Conservation (phyloP, 2,113 vertebrate genomes). For the Strix aluco region DNA sequence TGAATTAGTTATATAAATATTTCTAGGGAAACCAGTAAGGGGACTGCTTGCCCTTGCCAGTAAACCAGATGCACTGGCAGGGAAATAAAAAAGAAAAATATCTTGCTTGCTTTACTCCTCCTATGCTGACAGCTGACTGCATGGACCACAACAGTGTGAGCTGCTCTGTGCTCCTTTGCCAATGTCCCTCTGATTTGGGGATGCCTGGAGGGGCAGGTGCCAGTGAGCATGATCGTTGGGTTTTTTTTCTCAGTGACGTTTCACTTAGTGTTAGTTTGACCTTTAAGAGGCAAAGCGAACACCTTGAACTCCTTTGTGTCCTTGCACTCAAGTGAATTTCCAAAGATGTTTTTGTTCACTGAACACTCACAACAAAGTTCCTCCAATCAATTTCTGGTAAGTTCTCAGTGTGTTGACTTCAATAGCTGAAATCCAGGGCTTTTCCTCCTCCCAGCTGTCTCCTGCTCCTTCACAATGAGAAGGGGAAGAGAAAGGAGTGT, state of each 20-base stretch:
- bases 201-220: neutral
- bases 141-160: rapidly evolving
- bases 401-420: neutral
- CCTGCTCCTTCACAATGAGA: neutral
- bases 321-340: neutral
- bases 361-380: neutral
- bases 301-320: neutral
- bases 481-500: neutral
- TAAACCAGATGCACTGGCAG: neutral
- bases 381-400: neutral
- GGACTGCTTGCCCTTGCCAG: constrained; percentile 13
- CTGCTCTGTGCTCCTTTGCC: neutral
- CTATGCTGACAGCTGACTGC: neutral
- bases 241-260: neutral
- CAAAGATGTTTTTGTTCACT: neutral
- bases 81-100: neutral
- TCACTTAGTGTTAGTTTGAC: neutral
- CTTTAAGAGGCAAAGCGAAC: neutral
- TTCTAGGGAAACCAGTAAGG: neutral
- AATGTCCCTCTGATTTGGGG: neutral
- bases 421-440: neutral
- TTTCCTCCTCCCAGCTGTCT: neutral
- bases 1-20: constrained; percentile 7
- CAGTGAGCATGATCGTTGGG: neutral
- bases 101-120: neutral